phyloP scores from a whole-genome alignment of 2,797 vertebrate genomes.

The Phrynocephalus vlangalii region DNA sequence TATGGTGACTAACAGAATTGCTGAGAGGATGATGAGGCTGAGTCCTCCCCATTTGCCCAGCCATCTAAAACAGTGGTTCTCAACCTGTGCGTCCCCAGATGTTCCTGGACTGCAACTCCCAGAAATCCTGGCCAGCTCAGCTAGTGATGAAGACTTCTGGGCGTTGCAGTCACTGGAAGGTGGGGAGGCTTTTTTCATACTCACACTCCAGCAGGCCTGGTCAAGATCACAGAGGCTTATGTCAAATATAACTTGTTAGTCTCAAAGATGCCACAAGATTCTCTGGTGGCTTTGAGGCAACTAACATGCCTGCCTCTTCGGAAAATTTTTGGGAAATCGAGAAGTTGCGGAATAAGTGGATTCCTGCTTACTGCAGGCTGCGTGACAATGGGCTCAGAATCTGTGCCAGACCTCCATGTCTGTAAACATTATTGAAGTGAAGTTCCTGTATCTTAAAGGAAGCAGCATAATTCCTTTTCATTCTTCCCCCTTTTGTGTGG shows the following conservation, averaged over 20 bases:
- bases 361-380: not conserved
- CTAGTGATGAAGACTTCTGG: no score
- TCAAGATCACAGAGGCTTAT: not conserved
- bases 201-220: not conserved
- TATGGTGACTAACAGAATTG: not conserved
- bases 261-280: not conserved
- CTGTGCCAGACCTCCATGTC: not conserved
- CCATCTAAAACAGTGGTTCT: not conserved
- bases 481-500: conserved; percentile 29
- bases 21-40: not conserved
- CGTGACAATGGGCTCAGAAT: not conserved
- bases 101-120: no score
- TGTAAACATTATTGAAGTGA: not conserved
- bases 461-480: not conserved
- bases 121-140: no score
- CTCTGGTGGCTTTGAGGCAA: not conserved
- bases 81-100: no score
- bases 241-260: not conserved
- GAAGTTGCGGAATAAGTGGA: not conserved
- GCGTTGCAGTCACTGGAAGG: not conserved
- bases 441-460: not conserved
- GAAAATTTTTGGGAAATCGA: not conserved
- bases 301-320: not conserved
- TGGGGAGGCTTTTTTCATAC: not conserved
- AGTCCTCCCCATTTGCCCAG: not conserved